These are phyloP conservation scores for Hemithea aestivaria DNA, from an alignment of 2,888 invertebrate genomes.

Conservation along the genomic window DNA sequence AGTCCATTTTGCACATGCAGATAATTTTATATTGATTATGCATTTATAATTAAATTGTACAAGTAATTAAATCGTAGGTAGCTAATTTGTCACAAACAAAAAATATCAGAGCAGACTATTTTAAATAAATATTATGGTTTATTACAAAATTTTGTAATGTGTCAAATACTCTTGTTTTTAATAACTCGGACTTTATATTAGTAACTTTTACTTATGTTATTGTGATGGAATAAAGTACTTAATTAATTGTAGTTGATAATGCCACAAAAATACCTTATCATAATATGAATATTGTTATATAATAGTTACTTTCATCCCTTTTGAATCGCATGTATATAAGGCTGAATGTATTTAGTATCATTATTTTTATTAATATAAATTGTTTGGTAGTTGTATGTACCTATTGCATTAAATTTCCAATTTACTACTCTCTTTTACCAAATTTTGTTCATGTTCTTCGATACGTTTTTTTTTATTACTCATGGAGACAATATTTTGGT, in stretches of 20 bases:
- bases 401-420: conserved; percentile 2
- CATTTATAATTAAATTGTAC: conserved; percentile 20
- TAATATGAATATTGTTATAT: conserved; percentile 28
- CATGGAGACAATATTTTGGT: too few relatives aligned
- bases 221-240: conserved; percentile 66
- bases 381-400: conserved; percentile 20
- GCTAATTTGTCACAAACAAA: conserved; percentile 58
- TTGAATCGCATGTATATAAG: conserved; percentile 60
- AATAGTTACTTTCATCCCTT: conserved; percentile 40
- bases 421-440: too few relatives aligned
- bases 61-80: conserved; percentile 57
- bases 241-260: conserved; percentile 40
- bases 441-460: too few relatives aligned
- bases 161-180: conserved; percentile 39
- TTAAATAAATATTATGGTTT: conserved; percentile 3
- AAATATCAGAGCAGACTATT: conserved; percentile 2
- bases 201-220: conserved; percentile 30
- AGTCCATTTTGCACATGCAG: conserved; percentile 18
- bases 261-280: conserved; percentile 39
- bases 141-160: conserved; percentile 22
- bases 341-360: conserved; percentile 50
- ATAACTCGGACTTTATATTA: conserved; percentile 12
- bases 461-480: too few relatives aligned
- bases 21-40: conserved; percentile 1
- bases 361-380: conserved; percentile 38